Percentiles rank a stretch among this genome's conserved stretches.
These are phyloP conservation scores for Coptodon bakossiorum DNA, from an alignment of 2,113 vertebrate species.

Conservation along the genomic window DNA sequence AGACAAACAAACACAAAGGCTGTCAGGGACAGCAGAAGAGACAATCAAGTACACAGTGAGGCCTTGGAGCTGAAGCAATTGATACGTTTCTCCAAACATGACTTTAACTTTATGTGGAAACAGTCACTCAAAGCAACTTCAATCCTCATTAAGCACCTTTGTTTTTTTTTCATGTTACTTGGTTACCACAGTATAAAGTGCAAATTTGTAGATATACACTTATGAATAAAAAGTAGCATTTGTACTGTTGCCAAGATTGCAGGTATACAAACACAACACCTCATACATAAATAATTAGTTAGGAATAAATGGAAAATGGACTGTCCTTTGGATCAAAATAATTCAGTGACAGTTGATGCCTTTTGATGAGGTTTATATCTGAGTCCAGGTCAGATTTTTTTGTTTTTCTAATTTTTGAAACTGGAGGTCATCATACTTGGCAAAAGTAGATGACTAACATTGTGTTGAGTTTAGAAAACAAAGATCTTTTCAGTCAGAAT, in stretches of 20 bases:
- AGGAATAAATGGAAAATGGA: not conserved
- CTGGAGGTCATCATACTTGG: not conserved
- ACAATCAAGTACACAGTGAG: not conserved
- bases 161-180: not conserved
- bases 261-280: not conserved
- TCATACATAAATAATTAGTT: constrained; percentile 5
- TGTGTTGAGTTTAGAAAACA: not conserved
- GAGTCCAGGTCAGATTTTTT: not conserved
- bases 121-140: not conserved
- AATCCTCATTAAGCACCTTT: not conserved
- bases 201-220: constrained; percentile 8
- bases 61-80: not conserved
- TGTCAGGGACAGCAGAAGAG: not conserved
- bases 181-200: not conserved
- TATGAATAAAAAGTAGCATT: constrained; percentile 2
- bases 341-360: not conserved
- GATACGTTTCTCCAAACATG: not conserved
- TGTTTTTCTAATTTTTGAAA: not conserved
- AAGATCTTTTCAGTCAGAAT: not conserved
- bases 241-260: not conserved
- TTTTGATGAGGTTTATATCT: not conserved
- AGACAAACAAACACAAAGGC: not conserved
- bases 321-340: not conserved
- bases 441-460: not conserved
- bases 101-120: not conserved